A percentile compares a stretch with the other conserved stretches of the same genome.
Conservation (phyloP, 2,113 vertebrate species). For the Pedetes capensis region DNA sequence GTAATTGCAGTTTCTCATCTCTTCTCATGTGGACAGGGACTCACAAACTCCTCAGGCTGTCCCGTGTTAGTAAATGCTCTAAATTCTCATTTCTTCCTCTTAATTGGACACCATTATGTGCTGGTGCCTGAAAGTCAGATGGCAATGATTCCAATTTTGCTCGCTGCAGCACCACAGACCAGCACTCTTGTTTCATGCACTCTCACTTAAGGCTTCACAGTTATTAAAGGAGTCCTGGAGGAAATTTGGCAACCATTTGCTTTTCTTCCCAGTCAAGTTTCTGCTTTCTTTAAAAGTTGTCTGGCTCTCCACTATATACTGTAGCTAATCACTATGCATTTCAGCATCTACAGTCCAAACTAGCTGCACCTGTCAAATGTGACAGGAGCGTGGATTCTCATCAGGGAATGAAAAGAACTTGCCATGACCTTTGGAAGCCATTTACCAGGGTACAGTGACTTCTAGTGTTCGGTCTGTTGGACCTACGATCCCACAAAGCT, state of each 20-base stretch:
- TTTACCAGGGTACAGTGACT: background rate
- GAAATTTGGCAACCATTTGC: conserved; percentile 54
- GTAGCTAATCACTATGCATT: background rate
- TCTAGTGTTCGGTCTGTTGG: too few species aligned
- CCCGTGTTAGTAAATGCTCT: conserved; percentile 27
- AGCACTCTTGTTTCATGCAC: background rate
- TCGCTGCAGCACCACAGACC: background rate
- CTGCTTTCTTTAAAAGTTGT: conserved; percentile 52
- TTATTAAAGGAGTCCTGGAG: conserved; percentile 68
- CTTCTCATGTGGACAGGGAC: background rate
- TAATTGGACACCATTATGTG: conserved; percentile 5
- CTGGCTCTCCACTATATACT: background rate
- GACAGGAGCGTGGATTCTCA: background rate
- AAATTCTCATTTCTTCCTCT: conserved; percentile 54
- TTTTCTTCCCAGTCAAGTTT: conserved; percentile 53
- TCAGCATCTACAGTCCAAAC: conserved; percentile 2
- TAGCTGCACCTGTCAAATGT: background rate
- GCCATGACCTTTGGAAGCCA: background rate
- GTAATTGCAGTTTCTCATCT: background rate
- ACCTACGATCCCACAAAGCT: background rate
- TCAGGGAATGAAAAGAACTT: background rate
- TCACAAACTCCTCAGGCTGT: conserved; percentile 18
- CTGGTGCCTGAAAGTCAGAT: conserved; percentile 41
- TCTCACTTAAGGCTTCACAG: conserved; percentile 25
- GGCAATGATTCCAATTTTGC: conserved; percentile 40